Conservation (phyloP, 53 echinoderm and acorn worm species). For the Hippasteria phrygiana region DNA sequence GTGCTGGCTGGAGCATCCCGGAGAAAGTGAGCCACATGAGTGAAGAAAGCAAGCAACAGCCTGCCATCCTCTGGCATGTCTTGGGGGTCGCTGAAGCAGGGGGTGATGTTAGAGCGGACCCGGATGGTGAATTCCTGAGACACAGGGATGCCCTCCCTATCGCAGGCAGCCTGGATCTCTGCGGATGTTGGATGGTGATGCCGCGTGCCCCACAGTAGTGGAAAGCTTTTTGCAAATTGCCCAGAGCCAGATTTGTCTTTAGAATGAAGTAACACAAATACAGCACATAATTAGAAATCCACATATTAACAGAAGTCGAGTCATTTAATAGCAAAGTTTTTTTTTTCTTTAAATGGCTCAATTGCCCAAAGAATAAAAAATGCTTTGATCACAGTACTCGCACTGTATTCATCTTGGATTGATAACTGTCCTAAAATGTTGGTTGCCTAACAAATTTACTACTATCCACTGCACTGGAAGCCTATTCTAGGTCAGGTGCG, state of each 20-base stretch:
- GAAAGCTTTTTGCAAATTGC: not conserved
- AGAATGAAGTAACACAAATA: not conserved
- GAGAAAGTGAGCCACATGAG: conserved; percentile 6
- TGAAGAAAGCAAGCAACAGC: conserved; percentile 20
- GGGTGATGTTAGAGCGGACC: not conserved
- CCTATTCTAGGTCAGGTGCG: no score
- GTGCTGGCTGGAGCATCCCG: not conserved
- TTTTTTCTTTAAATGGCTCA: not conserved
- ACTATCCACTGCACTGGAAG: no score
- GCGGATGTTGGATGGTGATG: conserved; percentile 11
- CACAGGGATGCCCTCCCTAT: not conserved
- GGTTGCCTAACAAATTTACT: no score
- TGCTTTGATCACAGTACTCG: no score
- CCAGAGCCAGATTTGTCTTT: conserved; percentile 17
- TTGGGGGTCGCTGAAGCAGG: conserved; percentile 25
- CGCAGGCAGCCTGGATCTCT: conserved; percentile 8
- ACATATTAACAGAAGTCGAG: not conserved
- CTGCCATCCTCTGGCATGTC: conserved; percentile 21
- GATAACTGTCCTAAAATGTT: not conserved
- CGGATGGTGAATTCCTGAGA: not conserved
- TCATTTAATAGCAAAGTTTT: not conserved
- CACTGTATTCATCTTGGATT: no score
- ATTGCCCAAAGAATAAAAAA: not conserved
- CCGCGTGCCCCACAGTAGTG: not conserved
- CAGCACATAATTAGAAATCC: not conserved